Evolutionary conservation across 1,140 invertebrate genomes (phyloP), one percentile per base, ranked within the genome.

Genomic region (Scaptodrosophila lebanonensis): DNA sequence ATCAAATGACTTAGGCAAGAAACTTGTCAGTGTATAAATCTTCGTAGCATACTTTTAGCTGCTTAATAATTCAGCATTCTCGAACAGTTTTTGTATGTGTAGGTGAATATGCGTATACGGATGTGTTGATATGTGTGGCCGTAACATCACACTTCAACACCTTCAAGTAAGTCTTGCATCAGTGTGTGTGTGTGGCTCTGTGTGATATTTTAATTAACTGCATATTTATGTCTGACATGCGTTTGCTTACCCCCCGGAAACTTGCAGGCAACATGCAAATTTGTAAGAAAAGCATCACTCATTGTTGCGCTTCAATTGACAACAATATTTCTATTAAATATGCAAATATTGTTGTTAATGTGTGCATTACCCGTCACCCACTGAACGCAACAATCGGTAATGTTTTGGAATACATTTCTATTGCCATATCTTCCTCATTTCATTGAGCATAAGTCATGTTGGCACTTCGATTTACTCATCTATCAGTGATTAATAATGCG

Each of bases 181-280:
- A n/a, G n/a, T n/a, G n/a, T n/a, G n/a, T n/a, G n/a, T n/a, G n/a
- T n/a, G n/a, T n/a, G n/a, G n/a, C n/a, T n/a, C n/a, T n/a, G n/a
- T n/a, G n/a, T n/a, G n/a, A n/a, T n/a, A n/a, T 20, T 17, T 20
- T 52, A 33, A 27, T 35, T 7, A 22, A 40, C 49, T 45, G 44
- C 39, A 62, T 68, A 39, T 11, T 2, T 42, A 3, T 20, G 45
- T 17, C 9, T 40, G 2, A 20, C 20, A n/a, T 13, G 15, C 56
- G 66, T 51, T 61, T 39, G 29, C 36, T 40, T 51, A 27, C 25
- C 27, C 9, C 18, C 42, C 43, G 27, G n/a, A 39, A 59, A 51
- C 52, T 66, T 49, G 53, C 38, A 82, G 82, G 82, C 73, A 52
- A 56, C 52, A 82, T 79, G 73, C 56, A 50, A 82, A 79, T 79